phyloP scores from a whole-genome alignment of 2,797 vertebrate genomes.

The Pogoniulus pusillus region DNA sequence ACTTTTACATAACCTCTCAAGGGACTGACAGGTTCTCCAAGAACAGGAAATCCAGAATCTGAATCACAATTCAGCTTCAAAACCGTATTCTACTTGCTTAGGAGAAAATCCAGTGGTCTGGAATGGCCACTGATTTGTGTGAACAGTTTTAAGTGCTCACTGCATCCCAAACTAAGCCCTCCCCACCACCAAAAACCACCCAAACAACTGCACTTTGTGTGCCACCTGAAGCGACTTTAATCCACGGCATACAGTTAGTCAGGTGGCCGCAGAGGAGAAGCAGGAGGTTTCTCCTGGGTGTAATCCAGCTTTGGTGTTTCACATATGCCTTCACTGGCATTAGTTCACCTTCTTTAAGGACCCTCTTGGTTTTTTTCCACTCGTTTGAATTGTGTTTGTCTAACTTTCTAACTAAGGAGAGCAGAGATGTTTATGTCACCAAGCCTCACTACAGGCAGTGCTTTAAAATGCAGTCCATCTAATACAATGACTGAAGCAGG shows the following conservation, averaged over 20 bases:
- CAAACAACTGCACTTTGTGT: background rate
- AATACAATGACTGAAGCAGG: conserved; percentile 59
- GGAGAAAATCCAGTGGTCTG: background rate
- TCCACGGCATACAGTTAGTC: background rate
- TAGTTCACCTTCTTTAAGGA: background rate
- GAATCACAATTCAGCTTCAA: background rate
- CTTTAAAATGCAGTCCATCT: conserved; percentile 16
- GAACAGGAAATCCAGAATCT: conserved; percentile 1
- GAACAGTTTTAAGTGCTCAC: background rate
- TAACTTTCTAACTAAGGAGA: background rate
- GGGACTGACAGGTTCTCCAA: background rate
- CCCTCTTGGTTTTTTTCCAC: background rate
- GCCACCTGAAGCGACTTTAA: background rate
- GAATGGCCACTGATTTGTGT: background rate
- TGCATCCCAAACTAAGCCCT: background rate
- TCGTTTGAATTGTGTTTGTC: background rate
- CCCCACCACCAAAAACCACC: background rate
- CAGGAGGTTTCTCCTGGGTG: conserved; percentile 13
- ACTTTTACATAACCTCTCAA: background rate
- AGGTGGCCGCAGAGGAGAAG: conserved; percentile 31
- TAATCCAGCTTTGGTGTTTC: background rate
- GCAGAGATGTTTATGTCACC: background rate
- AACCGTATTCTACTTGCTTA: background rate
- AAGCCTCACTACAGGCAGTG: background rate
- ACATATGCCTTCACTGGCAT: background rate